Evolutionary conservation across 2,888 invertebrate species (phyloP).

Genomic region (Nasonia oneida): DNA sequence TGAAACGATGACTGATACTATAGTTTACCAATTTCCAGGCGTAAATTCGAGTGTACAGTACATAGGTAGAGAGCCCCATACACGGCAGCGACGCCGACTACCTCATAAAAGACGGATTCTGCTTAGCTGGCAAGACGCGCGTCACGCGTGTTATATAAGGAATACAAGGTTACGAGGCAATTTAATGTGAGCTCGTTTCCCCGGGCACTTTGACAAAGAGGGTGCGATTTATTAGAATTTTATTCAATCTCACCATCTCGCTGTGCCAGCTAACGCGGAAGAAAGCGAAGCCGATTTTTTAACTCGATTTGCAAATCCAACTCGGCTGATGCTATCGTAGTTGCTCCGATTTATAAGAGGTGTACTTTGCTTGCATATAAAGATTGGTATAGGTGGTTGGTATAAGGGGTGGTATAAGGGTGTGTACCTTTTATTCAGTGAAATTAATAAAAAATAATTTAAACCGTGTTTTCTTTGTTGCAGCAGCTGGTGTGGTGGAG

Average conservation of each 20-base stretch:
- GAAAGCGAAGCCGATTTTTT: constrained; percentile 43
- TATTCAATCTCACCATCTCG: constrained; percentile 38
- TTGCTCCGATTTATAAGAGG: constrained; percentile 17
- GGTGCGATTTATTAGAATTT: constrained; percentile 53
- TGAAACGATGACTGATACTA: neutral
- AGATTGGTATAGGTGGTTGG: neutral
- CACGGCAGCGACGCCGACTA: neutral
- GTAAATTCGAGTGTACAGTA: neutral
- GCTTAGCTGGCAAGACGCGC: constrained; percentile 21
- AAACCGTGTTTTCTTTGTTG: neutral
- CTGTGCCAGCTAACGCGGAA: neutral
- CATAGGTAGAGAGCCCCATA: neutral
- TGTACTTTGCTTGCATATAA: neutral
- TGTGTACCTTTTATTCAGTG: too few relatives aligned
- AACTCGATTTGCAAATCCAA: constrained; percentile 15
- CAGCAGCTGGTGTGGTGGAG: constrained; percentile 66
- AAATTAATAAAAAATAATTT: too few relatives aligned
- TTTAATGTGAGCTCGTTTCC: constrained; percentile 45
- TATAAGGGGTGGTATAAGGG: neutral
- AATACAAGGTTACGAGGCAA: constrained; percentile 43
- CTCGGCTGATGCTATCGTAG: constrained; percentile 1
- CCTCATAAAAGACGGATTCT: constrained; percentile 46
- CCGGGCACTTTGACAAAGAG: constrained; percentile 47
- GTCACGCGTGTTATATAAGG: constrained; percentile 1
- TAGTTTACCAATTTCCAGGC: neutral